Conservation (phyloP, 2,113 vertebrate genomes). For the Phrynosoma blainvillii region DNA sequence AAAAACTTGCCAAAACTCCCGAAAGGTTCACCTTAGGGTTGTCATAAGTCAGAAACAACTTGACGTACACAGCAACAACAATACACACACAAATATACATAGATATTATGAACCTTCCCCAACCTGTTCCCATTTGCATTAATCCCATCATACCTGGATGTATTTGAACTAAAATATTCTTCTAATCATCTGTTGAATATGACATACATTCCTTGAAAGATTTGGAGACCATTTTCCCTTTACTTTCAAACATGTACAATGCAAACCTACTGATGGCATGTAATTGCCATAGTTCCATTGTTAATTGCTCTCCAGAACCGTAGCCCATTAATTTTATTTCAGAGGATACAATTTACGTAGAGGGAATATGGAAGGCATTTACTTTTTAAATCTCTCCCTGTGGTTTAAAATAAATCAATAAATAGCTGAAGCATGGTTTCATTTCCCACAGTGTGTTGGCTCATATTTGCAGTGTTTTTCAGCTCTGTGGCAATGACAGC, state of each 20-base stretch:
- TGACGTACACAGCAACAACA: too few species aligned
- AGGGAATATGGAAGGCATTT: not conserved
- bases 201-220: not conserved
- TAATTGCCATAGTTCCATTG: not conserved
- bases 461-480: conserved; percentile 3
- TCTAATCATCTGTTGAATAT: not conserved
- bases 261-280: not conserved
- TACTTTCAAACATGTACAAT: not conserved
- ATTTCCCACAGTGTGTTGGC: not conserved
- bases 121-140: not conserved
- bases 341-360: conserved; percentile 7
- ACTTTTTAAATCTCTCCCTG: not conserved
- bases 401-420: not conserved
- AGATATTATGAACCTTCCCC: not conserved
- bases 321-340: not conserved
- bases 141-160: not conserved
- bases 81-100: not conserved
- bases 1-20: too few species aligned
- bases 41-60: too few species aligned
- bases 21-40: too few species aligned
- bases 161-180: not conserved
- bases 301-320: not conserved
- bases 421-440: not conserved
- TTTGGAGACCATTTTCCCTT: not conserved
- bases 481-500: not conserved